Evolutionary conservation across 2,113 vertebrate genomes (phyloP).

Genomic region (Odontophorus gujanensis): DNA sequence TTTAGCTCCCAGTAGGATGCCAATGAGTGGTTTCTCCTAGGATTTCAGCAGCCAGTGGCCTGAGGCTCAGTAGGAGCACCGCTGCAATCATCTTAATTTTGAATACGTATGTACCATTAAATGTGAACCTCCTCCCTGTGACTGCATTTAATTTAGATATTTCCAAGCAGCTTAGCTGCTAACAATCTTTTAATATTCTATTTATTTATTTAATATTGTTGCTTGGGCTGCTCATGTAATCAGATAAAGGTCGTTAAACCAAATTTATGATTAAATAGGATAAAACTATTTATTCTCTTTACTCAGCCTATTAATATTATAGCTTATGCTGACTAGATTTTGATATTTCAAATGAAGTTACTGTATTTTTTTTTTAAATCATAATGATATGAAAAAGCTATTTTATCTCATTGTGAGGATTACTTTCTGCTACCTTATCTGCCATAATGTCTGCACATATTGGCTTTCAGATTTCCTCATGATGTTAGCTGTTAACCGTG

Average conservation of each 20-base stretch:
- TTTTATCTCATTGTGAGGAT: slow-evolving; percentile 80
- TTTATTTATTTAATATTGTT: slow-evolving; percentile 83
- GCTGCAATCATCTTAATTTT: slow-evolving; percentile 68
- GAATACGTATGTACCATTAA: slow-evolving; percentile 76
- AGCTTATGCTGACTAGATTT: slow-evolving; percentile 75
- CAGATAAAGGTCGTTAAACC: slow-evolving; percentile 84
- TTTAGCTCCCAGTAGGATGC: neutral
- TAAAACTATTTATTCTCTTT: slow-evolving; percentile 79
- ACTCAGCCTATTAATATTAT: slow-evolving; percentile 78
- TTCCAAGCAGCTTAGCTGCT: slow-evolving; percentile 82
- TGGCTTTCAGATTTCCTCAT: slow-evolving; percentile 72
- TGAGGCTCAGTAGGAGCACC: slow-evolving; percentile 51
- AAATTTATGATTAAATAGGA: slow-evolving; percentile 85
- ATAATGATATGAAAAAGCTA: slow-evolving; percentile 77
- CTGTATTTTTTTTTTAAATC: slow-evolving; percentile 73
- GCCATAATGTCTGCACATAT: slow-evolving; percentile 70
- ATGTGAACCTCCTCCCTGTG: slow-evolving; percentile 6
- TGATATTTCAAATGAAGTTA: slow-evolving; percentile 75
- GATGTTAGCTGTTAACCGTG: slow-evolving; percentile 61
- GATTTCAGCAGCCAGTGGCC: neutral
- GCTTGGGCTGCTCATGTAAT: slow-evolving; percentile 79
- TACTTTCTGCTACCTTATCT: slow-evolving; percentile 72
- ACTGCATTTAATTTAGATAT: slow-evolving; percentile 77
- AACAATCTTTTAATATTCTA: slow-evolving; percentile 81
- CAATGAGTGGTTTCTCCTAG: neutral